Percentiles rank a stretch among this genome's conserved stretches.
phyloP scores from a whole-genome alignment of 2,888 invertebrate species.

The Poecilus cupreus region DNA sequence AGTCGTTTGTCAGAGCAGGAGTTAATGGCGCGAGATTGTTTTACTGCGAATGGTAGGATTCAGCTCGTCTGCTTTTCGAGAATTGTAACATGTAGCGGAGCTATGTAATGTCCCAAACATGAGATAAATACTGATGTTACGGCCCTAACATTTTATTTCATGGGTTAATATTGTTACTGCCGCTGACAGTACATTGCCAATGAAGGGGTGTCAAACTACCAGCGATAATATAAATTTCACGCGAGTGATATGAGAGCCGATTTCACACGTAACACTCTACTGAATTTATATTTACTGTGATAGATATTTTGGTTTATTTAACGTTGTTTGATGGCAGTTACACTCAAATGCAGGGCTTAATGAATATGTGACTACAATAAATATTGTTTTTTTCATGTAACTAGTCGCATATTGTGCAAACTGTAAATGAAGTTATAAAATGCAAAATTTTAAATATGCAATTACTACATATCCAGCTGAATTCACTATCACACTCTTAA shows the following conservation, averaged over 20 bases:
- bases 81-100: neutral
- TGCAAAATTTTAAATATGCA: too few relatives aligned
- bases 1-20: conserved; percentile 7
- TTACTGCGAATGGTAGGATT: neutral
- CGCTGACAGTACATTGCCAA: neutral
- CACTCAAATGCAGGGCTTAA: neutral
- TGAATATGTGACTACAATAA: neutral
- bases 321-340: neutral
- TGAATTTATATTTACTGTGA: neutral
- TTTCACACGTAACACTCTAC: neutral
- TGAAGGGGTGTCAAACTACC: neutral
- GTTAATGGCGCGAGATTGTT: conserved; percentile 34
- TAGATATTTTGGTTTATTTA: conserved; percentile 23
- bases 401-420: neutral
- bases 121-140: neutral
- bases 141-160: conserved; percentile 3
- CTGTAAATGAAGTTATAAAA: neutral
- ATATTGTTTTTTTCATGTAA: neutral
- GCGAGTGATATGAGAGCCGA: neutral
- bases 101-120: neutral
- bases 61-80: neutral
- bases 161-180: neutral
- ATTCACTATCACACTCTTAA: too few relatives aligned
- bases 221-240: conserved; percentile 11
- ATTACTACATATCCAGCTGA: too few relatives aligned